Conservation (phyloP, 2,797 vertebrate genomes). For the Chaunax sp. region DNA sequence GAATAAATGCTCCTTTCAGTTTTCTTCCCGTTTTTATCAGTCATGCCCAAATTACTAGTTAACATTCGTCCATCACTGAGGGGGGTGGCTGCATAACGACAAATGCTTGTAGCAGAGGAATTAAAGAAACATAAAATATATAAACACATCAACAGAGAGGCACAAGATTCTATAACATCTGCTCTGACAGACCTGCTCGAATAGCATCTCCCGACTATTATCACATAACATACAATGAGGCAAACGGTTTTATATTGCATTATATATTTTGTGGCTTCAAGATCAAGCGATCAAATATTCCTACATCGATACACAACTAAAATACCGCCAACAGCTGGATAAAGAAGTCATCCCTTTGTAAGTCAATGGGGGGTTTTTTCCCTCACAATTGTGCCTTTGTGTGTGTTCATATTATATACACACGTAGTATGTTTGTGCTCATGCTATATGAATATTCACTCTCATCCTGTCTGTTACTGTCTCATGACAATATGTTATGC, state of each 20-base stretch:
- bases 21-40: slow-evolving; percentile 30
- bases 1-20: slow-evolving; percentile 2
- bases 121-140: slow-evolving; percentile 32
- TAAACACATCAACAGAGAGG: no score
- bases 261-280: slow-evolving; percentile 38
- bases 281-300: slow-evolving; percentile 29
- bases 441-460: slow-evolving; percentile 24
- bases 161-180: slow-evolving; percentile 49
- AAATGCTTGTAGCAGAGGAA: slow-evolving; percentile 46
- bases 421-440: slow-evolving; percentile 5
- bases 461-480: slow-evolving; percentile 15
- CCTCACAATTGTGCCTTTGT: no score
- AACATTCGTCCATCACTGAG: slow-evolving; percentile 62
- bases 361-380: slow-evolving; percentile 3
- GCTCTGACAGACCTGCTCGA: slow-evolving; percentile 23
- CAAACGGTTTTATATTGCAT: slow-evolving; percentile 28
- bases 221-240: slow-evolving; percentile 13
- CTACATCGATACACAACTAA: background rate
- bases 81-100: slow-evolving; percentile 55
- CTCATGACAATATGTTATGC: slow-evolving; percentile 36
- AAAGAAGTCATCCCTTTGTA: slow-evolving; percentile 16
- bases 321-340: slow-evolving; percentile 11
- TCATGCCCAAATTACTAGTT: slow-evolving; percentile 41
- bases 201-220: slow-evolving; percentile 35
- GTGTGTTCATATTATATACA: background rate